A percentile compares a stretch with the other conserved stretches of the same genome.
phyloP scores from a whole-genome alignment of 1,140 invertebrate species.

The Bombus huntii region DNA sequence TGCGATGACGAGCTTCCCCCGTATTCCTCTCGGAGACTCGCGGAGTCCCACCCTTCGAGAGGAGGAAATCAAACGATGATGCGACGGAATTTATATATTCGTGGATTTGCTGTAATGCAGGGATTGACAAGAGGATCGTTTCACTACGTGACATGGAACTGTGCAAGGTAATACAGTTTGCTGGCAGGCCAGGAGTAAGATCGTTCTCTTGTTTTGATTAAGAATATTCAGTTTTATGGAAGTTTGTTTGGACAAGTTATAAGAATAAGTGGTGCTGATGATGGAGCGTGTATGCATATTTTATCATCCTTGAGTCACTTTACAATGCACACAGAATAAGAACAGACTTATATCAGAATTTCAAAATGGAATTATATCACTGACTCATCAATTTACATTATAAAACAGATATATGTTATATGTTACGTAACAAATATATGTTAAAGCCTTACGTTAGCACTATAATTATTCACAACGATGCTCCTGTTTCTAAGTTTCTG shows the following conservation, averaged over 20 bases:
- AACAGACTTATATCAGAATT: not conserved
- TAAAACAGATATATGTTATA: too few relatives aligned
- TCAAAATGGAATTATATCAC: too few relatives aligned
- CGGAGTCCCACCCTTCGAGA: not conserved
- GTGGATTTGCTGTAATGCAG: slow-evolving; percentile 8
- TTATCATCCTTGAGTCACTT: not conserved
- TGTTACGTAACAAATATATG: too few relatives aligned
- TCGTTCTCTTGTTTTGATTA: slow-evolving; percentile 1
- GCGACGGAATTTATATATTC: slow-evolving; percentile 14
- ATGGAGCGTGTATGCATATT: not conserved
- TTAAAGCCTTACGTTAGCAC: too few relatives aligned
- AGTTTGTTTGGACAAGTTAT: too few relatives aligned
- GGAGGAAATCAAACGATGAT: slow-evolving; percentile 16
- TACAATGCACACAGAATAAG: not conserved
- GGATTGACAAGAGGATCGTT: slow-evolving; percentile 7
- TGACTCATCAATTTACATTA: too few relatives aligned
- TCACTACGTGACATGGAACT: not conserved
- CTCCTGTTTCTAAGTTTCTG: not conserved
- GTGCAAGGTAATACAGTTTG: not conserved
- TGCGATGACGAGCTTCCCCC: not conserved
- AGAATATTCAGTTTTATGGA: not conserved
- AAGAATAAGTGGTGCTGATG: too few relatives aligned
- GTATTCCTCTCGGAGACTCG: not conserved
- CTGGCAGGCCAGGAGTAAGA: not conserved
- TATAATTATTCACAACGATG: not conserved